Evolutionary conservation across 2,888 invertebrate species (phyloP).

Genomic region (Drosophila longiperda): DNA sequence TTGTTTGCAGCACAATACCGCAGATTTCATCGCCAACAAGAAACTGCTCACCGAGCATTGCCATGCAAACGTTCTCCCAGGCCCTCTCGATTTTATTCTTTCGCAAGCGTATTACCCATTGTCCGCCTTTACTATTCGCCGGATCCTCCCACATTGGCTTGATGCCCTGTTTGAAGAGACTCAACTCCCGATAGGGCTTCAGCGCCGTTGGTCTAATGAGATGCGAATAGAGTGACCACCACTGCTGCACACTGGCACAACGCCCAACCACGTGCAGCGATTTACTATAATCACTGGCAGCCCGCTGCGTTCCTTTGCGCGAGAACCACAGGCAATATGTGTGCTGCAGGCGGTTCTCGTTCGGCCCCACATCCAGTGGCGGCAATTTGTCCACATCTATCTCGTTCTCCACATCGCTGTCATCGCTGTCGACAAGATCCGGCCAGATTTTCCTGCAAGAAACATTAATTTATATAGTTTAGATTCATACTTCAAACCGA

Average conservation of each 20-base stretch:
- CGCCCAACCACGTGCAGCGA: slow-evolving; percentile 94
- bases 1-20: slow-evolving; percentile 97
- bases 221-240: slow-evolving; percentile 98
- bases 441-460: slow-evolving; percentile 82
- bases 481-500: slow-evolving; percentile 38
- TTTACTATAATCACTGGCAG: slow-evolving; percentile 84
- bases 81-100: slow-evolving; percentile 97
- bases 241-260: slow-evolving; percentile 97
- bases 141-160: slow-evolving; percentile 99
- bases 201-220: slow-evolving; percentile 95
- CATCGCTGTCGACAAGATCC: slow-evolving; percentile 86
- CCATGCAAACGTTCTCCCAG: slow-evolving; percentile 99
- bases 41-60: slow-evolving; percentile 99
- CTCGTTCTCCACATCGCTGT: slow-evolving; percentile 88
- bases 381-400: slow-evolving; percentile 86
- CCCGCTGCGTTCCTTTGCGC: slow-evolving; percentile 86
- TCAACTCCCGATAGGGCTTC: slow-evolving; percentile 96
- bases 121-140: slow-evolving; percentile 97
- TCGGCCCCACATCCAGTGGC: slow-evolving; percentile 90
- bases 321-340: slow-evolving; percentile 97
- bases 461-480: slow-evolving; percentile 26
- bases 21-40: slow-evolving; percentile 99
- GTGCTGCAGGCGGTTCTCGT: slow-evolving; percentile 96
- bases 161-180: slow-evolving; percentile 98
- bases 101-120: slow-evolving; percentile 98